Evolutionary conservation across 2,888 invertebrate species (phyloP), one percentile per base, ranked within the genome.

Genomic region (Fragum whitleyi): DNA sequence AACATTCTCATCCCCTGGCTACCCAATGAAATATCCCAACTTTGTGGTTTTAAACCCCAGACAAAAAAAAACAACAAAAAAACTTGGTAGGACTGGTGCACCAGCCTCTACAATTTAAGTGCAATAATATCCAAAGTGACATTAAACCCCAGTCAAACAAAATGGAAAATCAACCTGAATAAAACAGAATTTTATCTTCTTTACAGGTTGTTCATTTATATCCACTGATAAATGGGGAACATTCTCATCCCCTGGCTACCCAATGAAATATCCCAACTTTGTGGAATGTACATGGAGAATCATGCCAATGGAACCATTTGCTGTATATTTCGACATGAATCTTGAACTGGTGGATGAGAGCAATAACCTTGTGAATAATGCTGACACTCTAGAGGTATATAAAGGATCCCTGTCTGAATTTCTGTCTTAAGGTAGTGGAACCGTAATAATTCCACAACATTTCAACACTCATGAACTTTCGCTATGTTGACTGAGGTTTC

Each of bases 191-290:
- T 36, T 36, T 36, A 36, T 36, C 9, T 16, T 51, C 6, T n/a
- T 61, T 51, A 21, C 79, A 89, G 90, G 89, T 23, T 90, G 89
- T 73, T 75, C 72, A 51, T 83, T 85, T 42, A 51, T 51, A 2
- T 77, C 86, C 29, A 85, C 75, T 3, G 76, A 70, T 0, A 77
- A 67, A 1, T 85, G 85, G 39, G 90, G 90, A 9, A 73, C 73
- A n/a, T 70, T 90, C 16, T 88, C 83, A 69, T 86, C 88, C 1
- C 90, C 90, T 16, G 90, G 90, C 0, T 90, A 76, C 65, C 55
- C 62, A 11, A 73, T 85, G 11, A 70, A 79, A 39, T 87, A 88
- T 75, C 86, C 88, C 16, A 85, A 81, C 55, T 79, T 62, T 36
- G 78, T 83, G 5, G 71, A 57, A 9, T 88, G 88, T 78, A 69